Base-by-base conservation (phyloP, 2,888 invertebrate species). In the Pandemis cinnamomeana region DNA sequence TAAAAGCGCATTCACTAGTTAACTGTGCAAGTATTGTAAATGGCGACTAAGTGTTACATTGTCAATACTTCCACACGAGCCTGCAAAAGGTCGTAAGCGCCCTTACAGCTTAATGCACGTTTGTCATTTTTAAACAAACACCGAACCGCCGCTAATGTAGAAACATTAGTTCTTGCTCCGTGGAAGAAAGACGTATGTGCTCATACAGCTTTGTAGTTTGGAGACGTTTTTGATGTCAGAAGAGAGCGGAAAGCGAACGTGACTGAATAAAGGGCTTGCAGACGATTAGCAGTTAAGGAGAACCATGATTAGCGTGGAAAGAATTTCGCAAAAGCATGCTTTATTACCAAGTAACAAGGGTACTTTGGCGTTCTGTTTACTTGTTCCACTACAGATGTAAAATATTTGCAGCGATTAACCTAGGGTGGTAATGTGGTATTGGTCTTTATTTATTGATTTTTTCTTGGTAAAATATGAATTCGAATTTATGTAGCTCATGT, bases 391-490 rank as follows among this genome's bases (percentile, higher is more conserved):
- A 73, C 72, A 68, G 63, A 67, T 73, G 71, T 64, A 63, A 70
- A 63, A 71, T 64, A 60, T 73, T 70, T 69, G 73, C 69, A 8
- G 58, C 69, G 64, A 73, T 73, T 73, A 73, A 41, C 42, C 7
- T 15, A 67, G 67, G 67, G 46, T 46, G 41, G 62, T 73, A 66
- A 69, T 70, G 64, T 42, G 58, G 51, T 70, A 60, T 42, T 64
- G 51, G 27, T 10, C n/a, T 20, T 41, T 69, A 64, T 72, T 20
- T 73, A 70, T 70, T 66, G 60, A 70, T 73, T 70, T 73, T 70
- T 73, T 51, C 69, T 73, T 36, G 20, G 10, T 42, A 48, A 51
- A 70, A 51, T 69, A 11, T 64, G 58, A 58, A 58, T 27, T 27
- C 8, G 20, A 7, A 55, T 20, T 55, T 27, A 10, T 44, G 44